These are phyloP conservation scores for Phyllostomus discolor DNA, from an alignment of 2,113 vertebrate species.

Conservation along the genomic window DNA sequence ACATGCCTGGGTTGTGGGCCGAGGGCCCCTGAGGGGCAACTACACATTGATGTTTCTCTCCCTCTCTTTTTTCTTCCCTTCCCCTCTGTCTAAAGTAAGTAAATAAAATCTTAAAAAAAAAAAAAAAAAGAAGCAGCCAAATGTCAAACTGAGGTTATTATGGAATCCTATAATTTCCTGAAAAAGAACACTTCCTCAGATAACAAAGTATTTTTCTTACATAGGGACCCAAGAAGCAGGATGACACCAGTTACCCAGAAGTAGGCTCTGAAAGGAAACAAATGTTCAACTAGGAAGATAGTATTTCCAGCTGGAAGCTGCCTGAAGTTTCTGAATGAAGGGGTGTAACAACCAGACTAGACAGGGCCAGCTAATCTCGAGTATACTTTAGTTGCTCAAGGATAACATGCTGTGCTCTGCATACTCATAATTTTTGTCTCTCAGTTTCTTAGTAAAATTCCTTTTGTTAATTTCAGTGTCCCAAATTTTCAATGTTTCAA, in stretches of 20 bases:
- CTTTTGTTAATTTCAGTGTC: not conserved
- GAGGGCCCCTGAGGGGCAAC: too few species aligned
- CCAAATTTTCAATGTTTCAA: not conserved
- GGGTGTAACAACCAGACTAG: not conserved
- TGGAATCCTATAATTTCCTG: not conserved
- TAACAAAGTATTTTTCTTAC: not conserved
- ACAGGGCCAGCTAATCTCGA: not conserved
- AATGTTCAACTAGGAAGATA: not conserved
- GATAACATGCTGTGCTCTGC: not conserved
- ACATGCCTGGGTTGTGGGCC: too few species aligned
- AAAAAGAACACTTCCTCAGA: not conserved
- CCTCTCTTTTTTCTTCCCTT: too few species aligned
- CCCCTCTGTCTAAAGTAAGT: too few species aligned
- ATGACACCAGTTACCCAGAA: not conserved
- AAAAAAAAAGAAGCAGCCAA: not conserved
- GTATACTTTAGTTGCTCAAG: not conserved
- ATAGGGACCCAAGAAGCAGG: not conserved
- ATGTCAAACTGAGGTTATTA: not conserved
- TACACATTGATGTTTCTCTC: too few species aligned
- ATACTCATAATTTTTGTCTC: not conserved
- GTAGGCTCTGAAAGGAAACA: not conserved
- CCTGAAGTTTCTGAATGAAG: not conserved
- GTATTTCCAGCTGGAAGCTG: not conserved
- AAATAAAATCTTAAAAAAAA: too few species aligned
- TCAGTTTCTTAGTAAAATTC: not conserved